Conservation (phyloP, 2,797 vertebrate genomes). For the Emydoidea blandingii region DNA sequence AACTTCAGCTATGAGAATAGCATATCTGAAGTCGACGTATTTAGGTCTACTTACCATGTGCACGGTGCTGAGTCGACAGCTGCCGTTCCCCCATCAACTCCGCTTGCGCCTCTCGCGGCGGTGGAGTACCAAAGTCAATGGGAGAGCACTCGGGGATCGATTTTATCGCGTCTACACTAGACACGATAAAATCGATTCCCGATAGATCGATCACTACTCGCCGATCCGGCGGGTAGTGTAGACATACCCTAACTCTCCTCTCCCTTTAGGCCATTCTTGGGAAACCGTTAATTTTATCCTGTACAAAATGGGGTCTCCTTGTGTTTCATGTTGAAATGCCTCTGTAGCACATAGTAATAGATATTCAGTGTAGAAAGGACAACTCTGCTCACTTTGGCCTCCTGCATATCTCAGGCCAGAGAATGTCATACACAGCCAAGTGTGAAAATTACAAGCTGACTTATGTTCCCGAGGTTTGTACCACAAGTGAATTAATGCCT, state of each 20-base stretch:
- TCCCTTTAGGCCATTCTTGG: constrained; percentile 7
- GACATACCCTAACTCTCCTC: background rate
- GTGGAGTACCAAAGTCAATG: too few species aligned
- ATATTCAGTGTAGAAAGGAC: background rate
- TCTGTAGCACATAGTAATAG: constrained; percentile 12
- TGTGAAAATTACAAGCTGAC: background rate
- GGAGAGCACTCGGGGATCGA: too few species aligned
- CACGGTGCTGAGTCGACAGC: too few species aligned
- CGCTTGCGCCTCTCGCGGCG: too few species aligned
- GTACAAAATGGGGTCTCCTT: background rate
- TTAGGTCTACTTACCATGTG: too few species aligned
- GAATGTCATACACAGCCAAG: background rate
- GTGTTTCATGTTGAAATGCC: constrained; percentile 39
- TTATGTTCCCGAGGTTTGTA: background rate
- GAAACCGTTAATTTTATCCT: constrained; percentile 11
- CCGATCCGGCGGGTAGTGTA: too few species aligned
- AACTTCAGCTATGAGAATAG: too few species aligned
- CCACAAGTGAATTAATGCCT: background rate
- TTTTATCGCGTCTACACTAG: too few species aligned
- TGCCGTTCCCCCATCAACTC: too few species aligned
- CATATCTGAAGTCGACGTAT: too few species aligned
- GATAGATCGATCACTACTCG: too few species aligned
- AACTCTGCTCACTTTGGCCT: background rate
- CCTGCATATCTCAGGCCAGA: background rate
- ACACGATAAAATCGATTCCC: too few species aligned